These are phyloP conservation scores for Huso huso DNA, from an alignment of 2,797 vertebrate genomes.

Conservation along the genomic window DNA sequence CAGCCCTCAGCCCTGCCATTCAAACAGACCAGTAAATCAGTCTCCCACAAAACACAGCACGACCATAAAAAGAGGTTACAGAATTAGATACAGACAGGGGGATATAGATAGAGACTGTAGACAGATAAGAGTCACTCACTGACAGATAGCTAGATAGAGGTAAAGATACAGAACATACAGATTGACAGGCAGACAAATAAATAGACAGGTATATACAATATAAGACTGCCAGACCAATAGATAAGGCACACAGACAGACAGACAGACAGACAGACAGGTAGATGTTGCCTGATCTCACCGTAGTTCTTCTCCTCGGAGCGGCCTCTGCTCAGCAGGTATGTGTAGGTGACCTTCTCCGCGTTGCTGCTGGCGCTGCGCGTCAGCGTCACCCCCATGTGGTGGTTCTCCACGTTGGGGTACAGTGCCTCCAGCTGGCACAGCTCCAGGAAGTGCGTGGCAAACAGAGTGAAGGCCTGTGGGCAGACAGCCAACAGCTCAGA, in stretches of 20 bases:
- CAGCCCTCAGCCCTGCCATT: slow-evolving; percentile 79
- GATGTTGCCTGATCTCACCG: slow-evolving; percentile 50
- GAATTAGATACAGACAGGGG: no score
- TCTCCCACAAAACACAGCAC: slow-evolving; percentile 4
- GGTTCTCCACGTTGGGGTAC: slow-evolving; percentile 89
- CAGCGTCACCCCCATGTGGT: slow-evolving; percentile 90
- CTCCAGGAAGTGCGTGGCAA: slow-evolving; percentile 92
- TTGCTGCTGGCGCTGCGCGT: slow-evolving; percentile 54
- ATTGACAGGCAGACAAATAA: no score
- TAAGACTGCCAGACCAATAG: no score
- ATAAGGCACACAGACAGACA: no score
- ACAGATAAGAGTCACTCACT: no score
- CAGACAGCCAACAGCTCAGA: not conserved
- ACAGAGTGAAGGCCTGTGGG: slow-evolving; percentile 83
- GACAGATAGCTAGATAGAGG: no score
- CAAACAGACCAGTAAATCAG: slow-evolving; percentile 15
- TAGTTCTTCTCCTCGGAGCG: slow-evolving; percentile 85
- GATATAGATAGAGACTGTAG: no score
- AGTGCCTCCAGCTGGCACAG: slow-evolving; percentile 80
- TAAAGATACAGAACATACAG: no score
- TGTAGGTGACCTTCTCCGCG: slow-evolving; percentile 73
- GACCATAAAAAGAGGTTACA: no score
- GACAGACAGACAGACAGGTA: not conserved
- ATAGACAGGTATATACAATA: no score
- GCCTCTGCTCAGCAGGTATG: slow-evolving; percentile 77